Percentiles rank a stretch among this genome's conserved stretches.
These are phyloP conservation scores for Agrotis clavis DNA, from an alignment of 2,888 invertebrate genomes.

Conservation along the genomic window DNA sequence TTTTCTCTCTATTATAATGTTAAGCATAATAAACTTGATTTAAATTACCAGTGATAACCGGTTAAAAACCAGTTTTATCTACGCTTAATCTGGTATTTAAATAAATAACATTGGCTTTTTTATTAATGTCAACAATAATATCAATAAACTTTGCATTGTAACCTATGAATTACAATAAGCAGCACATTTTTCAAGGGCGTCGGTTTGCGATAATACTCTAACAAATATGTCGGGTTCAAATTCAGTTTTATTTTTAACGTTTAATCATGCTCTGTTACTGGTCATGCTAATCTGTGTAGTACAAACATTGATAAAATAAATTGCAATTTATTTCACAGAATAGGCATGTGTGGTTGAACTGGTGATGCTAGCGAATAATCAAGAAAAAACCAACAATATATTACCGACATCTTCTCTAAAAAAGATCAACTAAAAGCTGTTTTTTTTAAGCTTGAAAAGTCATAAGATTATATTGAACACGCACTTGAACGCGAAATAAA, in stretches of 20 bases:
- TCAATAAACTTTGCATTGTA: conserved; percentile 27
- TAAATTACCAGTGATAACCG: conserved; percentile 15
- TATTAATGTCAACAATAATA: conserved; percentile 27
- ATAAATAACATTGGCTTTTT: conserved; percentile 17
- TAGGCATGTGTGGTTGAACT: too few species aligned
- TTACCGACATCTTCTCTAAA: neutral
- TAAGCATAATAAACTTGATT: conserved; percentile 29
- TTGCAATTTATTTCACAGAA: neutral
- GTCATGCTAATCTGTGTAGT: neutral
- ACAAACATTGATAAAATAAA: neutral
- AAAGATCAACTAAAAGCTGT: neutral
- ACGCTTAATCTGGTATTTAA: conserved; percentile 4
- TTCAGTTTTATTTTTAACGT: conserved; percentile 14
- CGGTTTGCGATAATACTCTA: conserved; percentile 32
- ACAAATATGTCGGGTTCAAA: conserved; percentile 11
- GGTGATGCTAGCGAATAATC: too few species aligned
- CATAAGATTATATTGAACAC: conserved; percentile 2
- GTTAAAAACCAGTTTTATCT: conserved; percentile 30
- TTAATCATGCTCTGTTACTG: neutral
- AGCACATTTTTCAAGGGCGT: conserved; percentile 35
- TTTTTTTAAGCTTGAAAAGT: too few species aligned
- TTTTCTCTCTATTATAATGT: neutral
- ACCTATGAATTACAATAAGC: conserved; percentile 22
- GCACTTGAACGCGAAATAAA: conserved; percentile 36
- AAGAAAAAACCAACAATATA: neutral